Base-by-base conservation (phyloP, 2,888 invertebrate genomes). In the Drosophila fulvimacula region DNA sequence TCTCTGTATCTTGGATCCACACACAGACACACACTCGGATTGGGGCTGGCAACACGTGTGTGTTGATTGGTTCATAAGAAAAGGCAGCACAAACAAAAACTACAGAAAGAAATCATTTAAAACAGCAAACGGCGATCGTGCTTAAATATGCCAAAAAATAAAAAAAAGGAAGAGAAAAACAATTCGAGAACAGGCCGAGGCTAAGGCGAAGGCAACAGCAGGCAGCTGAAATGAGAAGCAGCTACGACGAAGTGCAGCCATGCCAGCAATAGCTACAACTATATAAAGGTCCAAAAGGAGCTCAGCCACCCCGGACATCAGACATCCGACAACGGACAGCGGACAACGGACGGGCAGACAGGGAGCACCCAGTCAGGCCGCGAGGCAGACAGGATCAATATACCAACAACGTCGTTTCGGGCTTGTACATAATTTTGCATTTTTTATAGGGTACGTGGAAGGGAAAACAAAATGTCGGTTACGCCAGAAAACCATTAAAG, bases 381-480 rank as follows among this genome's bases (percentile, higher is more conserved):
- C 52, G 56, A 72, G 69, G 67, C 77, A 73, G 73, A 71, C 87
- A 85, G 89, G 89, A 89, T 81, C 89, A 84, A 84, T 83, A 88
- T 81, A 88, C 55, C 73, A 83, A 79, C 81, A 84, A 74, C 79
- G 70, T 76, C 85, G 85, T 77, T 77, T 84, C 78, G 88, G 79
- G 68, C 78, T 81, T 80, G 88, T 82, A 90, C 90, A 90, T 90
- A 90, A 90, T 89, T 90, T 90, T 88, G 89, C 89, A 89, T 90
- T 90, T 90, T 90, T 88, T 63, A 82, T 85, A 87, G 70, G 62
- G 64, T 52, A 36, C 73, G 55, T 41, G 49, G 64, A 53, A 74
- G 72, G 66, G 70, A 82, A 65, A 89, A 91, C 91, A 91, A 91
- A 91, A 91, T 91, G 91, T 90, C 91, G 90, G 91, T 90, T 91